These are phyloP conservation scores for Girardinus metallicus DNA, from an alignment of 2,797 vertebrate species.

Conservation along the genomic window DNA sequence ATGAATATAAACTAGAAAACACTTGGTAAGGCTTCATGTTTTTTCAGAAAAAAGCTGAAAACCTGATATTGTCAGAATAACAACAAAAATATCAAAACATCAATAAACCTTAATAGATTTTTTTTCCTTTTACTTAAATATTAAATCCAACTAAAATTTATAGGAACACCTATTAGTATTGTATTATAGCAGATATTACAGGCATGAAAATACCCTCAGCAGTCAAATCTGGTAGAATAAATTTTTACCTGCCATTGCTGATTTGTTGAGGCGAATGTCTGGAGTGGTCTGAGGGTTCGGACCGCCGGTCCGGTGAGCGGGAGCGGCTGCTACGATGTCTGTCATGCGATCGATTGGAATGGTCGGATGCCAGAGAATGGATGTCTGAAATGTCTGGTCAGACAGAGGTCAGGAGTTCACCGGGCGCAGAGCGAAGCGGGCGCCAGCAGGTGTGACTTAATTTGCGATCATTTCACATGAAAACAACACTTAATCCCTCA, in stretches of 20 bases:
- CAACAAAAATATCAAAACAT: not conserved
- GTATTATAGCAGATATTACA: not conserved
- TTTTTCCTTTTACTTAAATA: no score
- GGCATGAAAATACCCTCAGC: not conserved
- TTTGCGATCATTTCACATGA: slow-evolving; percentile 1
- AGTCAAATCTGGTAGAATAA: not conserved
- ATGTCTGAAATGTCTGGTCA: slow-evolving; percentile 98
- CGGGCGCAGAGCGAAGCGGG: not conserved
- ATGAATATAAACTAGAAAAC: no score
- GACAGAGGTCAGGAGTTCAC: slow-evolving; percentile 43
- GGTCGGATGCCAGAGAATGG: slow-evolving; percentile 97
- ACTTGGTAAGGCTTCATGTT: no score
- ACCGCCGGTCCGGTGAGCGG: slow-evolving; percentile 93
- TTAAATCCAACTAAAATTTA: not conserved
- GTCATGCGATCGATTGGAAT: slow-evolving; percentile 97
- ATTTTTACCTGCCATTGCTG: slow-evolving; percentile 94
- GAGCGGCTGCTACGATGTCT: slow-evolving; percentile 92
- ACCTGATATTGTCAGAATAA: not conserved
- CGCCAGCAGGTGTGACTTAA: slow-evolving; percentile 1
- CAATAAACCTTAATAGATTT: no score
- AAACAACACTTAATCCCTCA: slow-evolving; percentile 14
- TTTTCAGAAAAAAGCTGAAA: no score
- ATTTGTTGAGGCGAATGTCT: slow-evolving; percentile 96
- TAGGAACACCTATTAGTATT: not conserved
- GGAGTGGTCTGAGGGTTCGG: slow-evolving; percentile 96